These are phyloP conservation scores for Pyrochroa serraticornis DNA, from an alignment of 2,888 invertebrate genomes.

Conservation along the genomic window DNA sequence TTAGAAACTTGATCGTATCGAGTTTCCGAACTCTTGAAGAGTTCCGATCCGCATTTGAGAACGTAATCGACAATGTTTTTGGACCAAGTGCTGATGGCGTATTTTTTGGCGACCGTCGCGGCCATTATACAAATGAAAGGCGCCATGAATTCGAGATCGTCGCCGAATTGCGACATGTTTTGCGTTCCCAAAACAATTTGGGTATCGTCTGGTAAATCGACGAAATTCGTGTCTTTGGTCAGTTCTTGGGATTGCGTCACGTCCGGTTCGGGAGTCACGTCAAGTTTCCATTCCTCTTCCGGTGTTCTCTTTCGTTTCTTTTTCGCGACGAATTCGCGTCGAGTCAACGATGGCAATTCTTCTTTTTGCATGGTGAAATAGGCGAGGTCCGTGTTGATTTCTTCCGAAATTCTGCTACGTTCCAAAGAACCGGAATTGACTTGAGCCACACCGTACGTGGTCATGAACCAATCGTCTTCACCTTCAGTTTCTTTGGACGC, in stretches of 20 bases:
- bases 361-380: slow-evolving; percentile 42
- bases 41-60: slow-evolving; percentile 59
- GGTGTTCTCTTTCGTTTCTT: neutral
- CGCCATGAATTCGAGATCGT: slow-evolving; percentile 55
- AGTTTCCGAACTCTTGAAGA: slow-evolving; percentile 54
- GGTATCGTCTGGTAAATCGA: slow-evolving; percentile 64
- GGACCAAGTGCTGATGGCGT: slow-evolving; percentile 66
- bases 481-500: slow-evolving; percentile 29
- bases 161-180: slow-evolving; percentile 52
- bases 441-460: slow-evolving; percentile 37
- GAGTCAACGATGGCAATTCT: slow-evolving; percentile 26
- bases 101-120: slow-evolving; percentile 66
- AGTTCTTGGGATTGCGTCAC: slow-evolving; percentile 60
- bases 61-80: slow-evolving; percentile 65
- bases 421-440: slow-evolving; percentile 28
- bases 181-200: slow-evolving; percentile 64
- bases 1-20: slow-evolving; percentile 59
- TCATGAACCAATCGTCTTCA: slow-evolving; percentile 40
- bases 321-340: neutral
- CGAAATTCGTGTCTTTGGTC: slow-evolving; percentile 64
- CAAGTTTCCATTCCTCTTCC: neutral
- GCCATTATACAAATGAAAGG: slow-evolving; percentile 68
- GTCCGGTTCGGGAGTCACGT: slow-evolving; percentile 46
- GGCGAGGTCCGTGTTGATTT: slow-evolving; percentile 42
- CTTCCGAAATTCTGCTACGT: slow-evolving; percentile 32